Base-by-base conservation (phyloP, 1,140 invertebrate species). In the Oryctes rhinoceros region DNA sequence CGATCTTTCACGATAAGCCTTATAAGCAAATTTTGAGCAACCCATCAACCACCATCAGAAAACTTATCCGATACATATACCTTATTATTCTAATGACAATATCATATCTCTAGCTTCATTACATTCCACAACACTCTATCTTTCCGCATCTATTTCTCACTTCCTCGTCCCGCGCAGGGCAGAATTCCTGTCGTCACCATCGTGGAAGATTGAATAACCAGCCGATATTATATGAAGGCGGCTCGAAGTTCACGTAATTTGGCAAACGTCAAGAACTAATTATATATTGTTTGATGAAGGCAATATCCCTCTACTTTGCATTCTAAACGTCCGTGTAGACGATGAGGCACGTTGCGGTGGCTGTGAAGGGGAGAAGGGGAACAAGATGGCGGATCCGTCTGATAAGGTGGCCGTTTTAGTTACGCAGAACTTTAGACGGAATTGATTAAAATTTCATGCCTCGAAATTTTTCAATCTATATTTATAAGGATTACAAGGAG, bases 391-490 rank as follows among this genome's bases (percentile, higher is more conserved):
- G 24, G 24, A 30, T 30, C 24, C 24, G 24, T 30, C 2, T 30
- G 24, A 18, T 59, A 59, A 3, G 53, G 18, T 59, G 18, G 53
- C 15, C n/a, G 53, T 4, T 53, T 13, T n/a, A n/a, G n/a, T 53
- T 44, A 44, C 39, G 39, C 39, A 10, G 18, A 59, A 59, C 13
- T 59, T 59, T 18, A 6, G 53, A 59, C 24, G 53, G 18, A 18
- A 59, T 59, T 59, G 53, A 59, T 59, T 59, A 59, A 59, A 59
- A 59, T 59, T 59, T 59, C 18, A 18, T 59, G 15, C 1, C 15
- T 59, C 18, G 53, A 59, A 59, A 59, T 59, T 59, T 59, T 59
- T 59, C 53, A 59, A 59, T 59, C n/a, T 59, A 59, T 59, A 59
- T 59, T 59, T 59, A 59, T 59, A 59, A 18, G 53, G 53, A 59